A percentile compares a stretch with the other conserved stretches of the same genome.
These are phyloP conservation scores for Nettapus auritus DNA, from an alignment of 2,113 vertebrate genomes.

Conservation along the genomic window DNA sequence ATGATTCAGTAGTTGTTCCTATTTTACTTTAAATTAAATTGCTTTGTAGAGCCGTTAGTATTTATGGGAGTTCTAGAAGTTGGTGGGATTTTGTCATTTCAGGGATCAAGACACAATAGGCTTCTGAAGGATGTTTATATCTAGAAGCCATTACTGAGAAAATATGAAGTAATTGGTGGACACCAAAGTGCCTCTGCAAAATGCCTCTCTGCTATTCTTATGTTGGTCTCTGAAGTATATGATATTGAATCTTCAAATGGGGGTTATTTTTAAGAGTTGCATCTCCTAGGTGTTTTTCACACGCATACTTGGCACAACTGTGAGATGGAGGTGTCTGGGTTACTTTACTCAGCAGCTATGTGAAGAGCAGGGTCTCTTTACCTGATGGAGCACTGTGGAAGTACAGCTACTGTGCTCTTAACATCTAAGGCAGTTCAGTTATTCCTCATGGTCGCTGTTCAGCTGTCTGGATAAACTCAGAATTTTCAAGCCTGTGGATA, in stretches of 20 bases:
- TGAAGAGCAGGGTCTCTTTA: not conserved
- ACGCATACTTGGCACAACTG: rapidly evolving
- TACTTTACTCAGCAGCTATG: rapidly evolving
- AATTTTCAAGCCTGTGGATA: not conserved
- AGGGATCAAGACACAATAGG: not conserved
- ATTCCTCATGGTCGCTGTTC: not conserved
- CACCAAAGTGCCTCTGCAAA: not conserved
- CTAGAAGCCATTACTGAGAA: not conserved
- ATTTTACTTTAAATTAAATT: not conserved
- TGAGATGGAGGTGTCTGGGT: not conserved
- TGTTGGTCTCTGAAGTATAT: not conserved
- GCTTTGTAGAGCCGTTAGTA: not conserved
- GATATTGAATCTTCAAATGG: not conserved
- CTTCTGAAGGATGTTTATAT: not conserved
- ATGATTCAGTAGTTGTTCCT: not conserved
- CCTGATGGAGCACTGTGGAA: not conserved
- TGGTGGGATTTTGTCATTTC: not conserved
- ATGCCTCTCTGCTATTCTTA: not conserved
- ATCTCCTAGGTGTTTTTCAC: not conserved
- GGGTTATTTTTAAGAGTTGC: not conserved
- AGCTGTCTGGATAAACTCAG: not conserved
- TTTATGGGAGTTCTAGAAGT: not conserved
- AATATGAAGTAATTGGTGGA: not conserved
- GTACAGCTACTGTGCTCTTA: not conserved
- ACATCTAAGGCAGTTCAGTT: not conserved